A percentile compares a stretch with the other conserved stretches of the same genome.
Conservation (phyloP, 2,888 invertebrate genomes). For the Thelaira solivaga region DNA sequence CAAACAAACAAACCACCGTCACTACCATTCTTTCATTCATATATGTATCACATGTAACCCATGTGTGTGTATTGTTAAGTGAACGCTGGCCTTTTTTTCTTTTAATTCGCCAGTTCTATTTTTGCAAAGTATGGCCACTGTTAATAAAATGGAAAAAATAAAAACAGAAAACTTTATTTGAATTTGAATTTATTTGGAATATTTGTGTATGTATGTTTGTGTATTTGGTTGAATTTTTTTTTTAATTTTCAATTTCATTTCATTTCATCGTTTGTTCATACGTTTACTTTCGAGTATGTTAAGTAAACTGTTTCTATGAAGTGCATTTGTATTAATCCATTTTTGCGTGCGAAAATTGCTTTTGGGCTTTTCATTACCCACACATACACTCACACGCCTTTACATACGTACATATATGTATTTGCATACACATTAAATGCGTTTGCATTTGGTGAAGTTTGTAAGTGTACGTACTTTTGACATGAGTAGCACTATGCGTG, state of each 20-base stretch:
- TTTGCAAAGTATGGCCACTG: constrained; percentile 18
- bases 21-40: too few relatives aligned
- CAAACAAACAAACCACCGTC: constrained; percentile 47
- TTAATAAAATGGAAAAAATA: constrained; percentile 25
- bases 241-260: constrained; percentile 11
- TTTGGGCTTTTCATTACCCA: constrained; percentile 34
- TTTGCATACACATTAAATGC: not conserved
- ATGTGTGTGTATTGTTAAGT: constrained; percentile 20
- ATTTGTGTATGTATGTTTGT: not conserved
- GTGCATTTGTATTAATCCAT: constrained; percentile 48
- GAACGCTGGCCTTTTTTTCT: not conserved
- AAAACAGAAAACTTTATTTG: constrained; percentile 46
- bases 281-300: constrained; percentile 23
- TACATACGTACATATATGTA: not conserved
- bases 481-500: too few relatives aligned
- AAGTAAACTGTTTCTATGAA: constrained; percentile 30
- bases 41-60: too few relatives aligned
- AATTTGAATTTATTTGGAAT: constrained; percentile 34
- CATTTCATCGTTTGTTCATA: constrained; percentile 10
- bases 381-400: not conserved
- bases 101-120: constrained; percentile 7
- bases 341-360: constrained; percentile 60
- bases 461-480: not conserved
- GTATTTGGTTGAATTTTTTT: not conserved
- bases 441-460: not conserved